These are phyloP conservation scores for Melanotaenia boesemani DNA, from an alignment of 2,797 vertebrate genomes.

Conservation along the genomic window DNA sequence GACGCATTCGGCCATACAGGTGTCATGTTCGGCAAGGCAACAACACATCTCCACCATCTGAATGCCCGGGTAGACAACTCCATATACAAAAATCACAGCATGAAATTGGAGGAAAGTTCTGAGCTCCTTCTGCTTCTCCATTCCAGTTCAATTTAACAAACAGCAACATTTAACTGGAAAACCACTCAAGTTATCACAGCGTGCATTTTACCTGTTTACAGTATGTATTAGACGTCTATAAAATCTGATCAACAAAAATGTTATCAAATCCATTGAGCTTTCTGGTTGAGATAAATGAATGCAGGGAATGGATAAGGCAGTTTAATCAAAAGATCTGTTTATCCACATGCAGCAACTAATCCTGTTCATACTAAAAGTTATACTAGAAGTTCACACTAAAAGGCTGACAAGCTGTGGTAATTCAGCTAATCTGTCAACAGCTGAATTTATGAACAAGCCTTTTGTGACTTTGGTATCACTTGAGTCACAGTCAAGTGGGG, in stretches of 20 bases:
- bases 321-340: neutral
- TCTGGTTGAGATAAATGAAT: neutral
- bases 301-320: neutral
- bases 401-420: neutral
- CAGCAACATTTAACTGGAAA: constrained; percentile 31
- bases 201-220: neutral
- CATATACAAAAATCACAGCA: constrained; percentile 60
- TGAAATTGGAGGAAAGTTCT: constrained; percentile 40
- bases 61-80: constrained; percentile 53
- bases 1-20: constrained; percentile 70
- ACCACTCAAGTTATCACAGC: neutral
- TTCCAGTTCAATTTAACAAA: constrained; percentile 30
- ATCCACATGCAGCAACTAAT: neutral
- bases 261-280: neutral
- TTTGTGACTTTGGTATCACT: neutral
- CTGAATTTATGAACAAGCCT: neutral
- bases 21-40: constrained; percentile 74
- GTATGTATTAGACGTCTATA: neutral
- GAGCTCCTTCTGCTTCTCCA: constrained; percentile 31
- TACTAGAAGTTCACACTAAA: neutral
- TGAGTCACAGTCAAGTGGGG: neutral
- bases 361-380: neutral
- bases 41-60: constrained; percentile 65
- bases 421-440: neutral
- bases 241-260: neutral